Evolutionary conservation across 2,888 invertebrate species (phyloP).

Genomic region (Cephus spinipes): DNA sequence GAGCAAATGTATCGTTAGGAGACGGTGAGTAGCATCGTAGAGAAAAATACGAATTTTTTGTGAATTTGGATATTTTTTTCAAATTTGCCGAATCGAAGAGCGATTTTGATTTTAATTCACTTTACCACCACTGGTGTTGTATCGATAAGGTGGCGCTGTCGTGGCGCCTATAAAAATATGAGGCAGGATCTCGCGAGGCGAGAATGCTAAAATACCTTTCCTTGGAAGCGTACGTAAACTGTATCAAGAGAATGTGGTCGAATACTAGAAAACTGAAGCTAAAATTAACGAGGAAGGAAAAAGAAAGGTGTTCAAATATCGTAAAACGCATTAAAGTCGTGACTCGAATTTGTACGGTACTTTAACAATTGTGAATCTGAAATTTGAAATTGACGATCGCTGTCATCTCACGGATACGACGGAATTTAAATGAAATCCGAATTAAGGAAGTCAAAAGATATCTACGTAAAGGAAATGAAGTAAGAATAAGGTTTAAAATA

Average conservation of each 20-base stretch:
- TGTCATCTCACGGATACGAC: not conserved
- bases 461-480: slow-evolving; percentile 5
- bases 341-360: not conserved
- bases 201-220: not conserved
- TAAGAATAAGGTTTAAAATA: slow-evolving; percentile 11
- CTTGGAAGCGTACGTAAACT: not conserved
- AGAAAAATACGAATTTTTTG: not conserved
- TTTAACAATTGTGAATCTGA: not conserved
- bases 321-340: slow-evolving; percentile 3
- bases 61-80: not conserved
- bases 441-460: not conserved
- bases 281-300: not conserved
- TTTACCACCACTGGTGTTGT: not conserved
- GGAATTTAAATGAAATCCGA: not conserved
- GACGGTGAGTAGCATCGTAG: slow-evolving; percentile 40
- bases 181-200: not conserved
- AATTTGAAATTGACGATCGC: not conserved
- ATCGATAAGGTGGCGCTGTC: not conserved
- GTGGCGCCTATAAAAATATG: not conserved
- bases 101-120: not conserved
- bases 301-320: slow-evolving; percentile 11
- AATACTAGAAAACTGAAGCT: not conserved
- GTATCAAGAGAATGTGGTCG: not conserved
- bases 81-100: not conserved
- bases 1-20: slow-evolving; percentile 13